Percentiles rank a stretch among this genome's conserved stretches.
phyloP scores from a whole-genome alignment of 2,797 vertebrate species.

The Periophthalmus magnuspinnatus region DNA sequence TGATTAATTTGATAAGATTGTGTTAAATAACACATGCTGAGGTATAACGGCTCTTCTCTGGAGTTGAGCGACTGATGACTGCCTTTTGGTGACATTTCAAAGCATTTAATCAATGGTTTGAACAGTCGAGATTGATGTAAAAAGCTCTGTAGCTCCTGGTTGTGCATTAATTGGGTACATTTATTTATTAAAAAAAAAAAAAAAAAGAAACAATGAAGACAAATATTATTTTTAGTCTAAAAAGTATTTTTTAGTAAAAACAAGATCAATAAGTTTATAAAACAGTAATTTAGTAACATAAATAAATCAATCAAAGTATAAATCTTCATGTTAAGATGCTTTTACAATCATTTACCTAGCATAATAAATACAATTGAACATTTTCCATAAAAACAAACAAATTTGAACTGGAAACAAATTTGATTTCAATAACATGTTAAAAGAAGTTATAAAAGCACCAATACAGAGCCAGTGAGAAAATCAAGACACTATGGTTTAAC shows the following conservation, averaged over 20 bases:
- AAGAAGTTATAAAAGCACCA: conserved; percentile 92
- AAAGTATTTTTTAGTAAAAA: conserved; percentile 98
- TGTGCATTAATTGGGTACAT: not conserved
- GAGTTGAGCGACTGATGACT: not conserved
- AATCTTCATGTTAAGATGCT: conserved; percentile 98
- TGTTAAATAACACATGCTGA: too few species aligned
- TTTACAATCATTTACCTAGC: conserved; percentile 93
- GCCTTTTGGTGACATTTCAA: too few species aligned
- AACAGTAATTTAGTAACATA: conserved; percentile 99
- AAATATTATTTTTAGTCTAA: conserved; percentile 62
- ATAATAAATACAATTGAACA: conserved; percentile 95
- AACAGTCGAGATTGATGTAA: not conserved
- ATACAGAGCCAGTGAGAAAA: conserved; percentile 86
- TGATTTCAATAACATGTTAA: conserved; percentile 74
- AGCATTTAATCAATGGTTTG: not conserved
- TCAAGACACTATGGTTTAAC: conserved; percentile 82
- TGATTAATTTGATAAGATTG: not conserved
- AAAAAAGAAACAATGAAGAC: conserved; percentile 9
- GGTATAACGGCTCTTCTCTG: not conserved
- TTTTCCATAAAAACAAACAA: conserved; percentile 76
- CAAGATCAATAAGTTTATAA: conserved; percentile 99
- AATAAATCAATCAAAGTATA: conserved; percentile 99
- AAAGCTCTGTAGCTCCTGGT: not conserved
- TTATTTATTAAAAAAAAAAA: too few species aligned
- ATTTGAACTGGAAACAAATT: conserved; percentile 78